phyloP scores from a whole-genome alignment of 2,888 invertebrate genomes.

The Odontomyia ornata region DNA sequence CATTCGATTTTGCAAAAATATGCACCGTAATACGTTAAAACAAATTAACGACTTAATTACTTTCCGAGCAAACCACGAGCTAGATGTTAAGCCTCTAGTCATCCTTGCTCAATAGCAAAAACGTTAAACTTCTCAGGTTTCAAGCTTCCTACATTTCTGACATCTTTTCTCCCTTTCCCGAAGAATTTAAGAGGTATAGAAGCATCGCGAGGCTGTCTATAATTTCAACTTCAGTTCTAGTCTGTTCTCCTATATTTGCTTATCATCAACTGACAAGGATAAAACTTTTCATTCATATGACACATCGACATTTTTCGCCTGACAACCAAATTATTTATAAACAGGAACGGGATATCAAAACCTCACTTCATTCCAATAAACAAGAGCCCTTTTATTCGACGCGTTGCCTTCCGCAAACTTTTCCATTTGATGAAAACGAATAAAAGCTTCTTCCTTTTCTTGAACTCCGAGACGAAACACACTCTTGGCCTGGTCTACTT shows the following conservation, averaged over 20 bases:
- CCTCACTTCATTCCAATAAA: background rate
- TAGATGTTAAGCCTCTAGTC: no score
- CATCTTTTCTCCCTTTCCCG: no score
- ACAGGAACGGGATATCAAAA: conserved; percentile 30
- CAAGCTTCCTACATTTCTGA: no score
- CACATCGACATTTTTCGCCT: conserved; percentile 45
- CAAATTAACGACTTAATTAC: no score
- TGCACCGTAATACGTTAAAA: no score
- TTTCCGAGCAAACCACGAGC: no score
- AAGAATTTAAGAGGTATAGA: no score
- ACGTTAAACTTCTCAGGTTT: no score
- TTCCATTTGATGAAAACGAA: conserved; percentile 12
- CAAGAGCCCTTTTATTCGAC: background rate
- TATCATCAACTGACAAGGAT: conserved; percentile 45
- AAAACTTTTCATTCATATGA: conserved; percentile 47
- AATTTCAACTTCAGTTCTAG: background rate
- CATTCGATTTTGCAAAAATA: no score
- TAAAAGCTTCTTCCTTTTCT: background rate
- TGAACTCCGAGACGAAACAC: background rate
- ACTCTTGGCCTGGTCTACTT: background rate
- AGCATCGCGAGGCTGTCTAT: no score
- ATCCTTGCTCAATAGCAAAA: no score
- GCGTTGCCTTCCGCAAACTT: conserved; percentile 30
- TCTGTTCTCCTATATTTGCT: conserved; percentile 39
- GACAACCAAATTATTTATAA: conserved; percentile 49